Conservation (phyloP, 2,797 vertebrate species). For the Micrastur ruficollis region DNA sequence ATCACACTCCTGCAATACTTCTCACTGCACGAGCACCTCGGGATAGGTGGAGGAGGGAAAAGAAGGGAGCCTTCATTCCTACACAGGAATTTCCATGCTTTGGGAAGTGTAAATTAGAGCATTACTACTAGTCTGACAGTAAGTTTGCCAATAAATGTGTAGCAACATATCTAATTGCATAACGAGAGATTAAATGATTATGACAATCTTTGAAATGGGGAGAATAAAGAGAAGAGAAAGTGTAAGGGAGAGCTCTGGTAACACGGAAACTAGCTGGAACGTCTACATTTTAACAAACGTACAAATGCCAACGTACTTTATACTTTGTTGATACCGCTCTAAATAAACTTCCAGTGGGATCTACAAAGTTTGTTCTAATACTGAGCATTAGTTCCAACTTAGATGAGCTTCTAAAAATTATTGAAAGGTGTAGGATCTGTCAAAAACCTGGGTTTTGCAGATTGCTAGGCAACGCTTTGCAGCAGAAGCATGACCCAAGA, state of each 20-base stretch:
- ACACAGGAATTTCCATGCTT: conserved; percentile 40
- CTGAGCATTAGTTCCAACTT: not conserved
- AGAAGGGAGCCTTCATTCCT: conserved; percentile 28
- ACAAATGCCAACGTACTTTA: not conserved
- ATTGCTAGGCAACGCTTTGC: not conserved
- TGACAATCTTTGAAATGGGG: not conserved
- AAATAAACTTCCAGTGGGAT: not conserved
- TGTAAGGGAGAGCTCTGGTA: not conserved
- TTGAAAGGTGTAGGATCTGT: not conserved
- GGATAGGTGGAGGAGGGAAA: conserved; percentile 37
- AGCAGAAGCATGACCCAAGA: not conserved
- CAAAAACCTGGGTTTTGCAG: not conserved
- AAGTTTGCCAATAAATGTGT: conserved; percentile 52
- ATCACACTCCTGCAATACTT: conserved; percentile 19
- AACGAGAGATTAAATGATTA: conserved; percentile 15
- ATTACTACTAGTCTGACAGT: conserved; percentile 46
- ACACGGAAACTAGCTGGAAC: not conserved
- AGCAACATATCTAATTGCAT: conserved; percentile 50
- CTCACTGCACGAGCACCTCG: not conserved
- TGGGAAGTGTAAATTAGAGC: conserved; percentile 63
- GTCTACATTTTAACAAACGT: not conserved
- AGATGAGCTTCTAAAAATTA: not conserved
- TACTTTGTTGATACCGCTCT: not conserved
- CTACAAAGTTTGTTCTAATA: not conserved
- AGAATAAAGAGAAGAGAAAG: conserved; percentile 1